These are phyloP conservation scores for Paralvinella palmiformis DNA, from an alignment of 1,140 invertebrate species.

Conservation along the genomic window DNA sequence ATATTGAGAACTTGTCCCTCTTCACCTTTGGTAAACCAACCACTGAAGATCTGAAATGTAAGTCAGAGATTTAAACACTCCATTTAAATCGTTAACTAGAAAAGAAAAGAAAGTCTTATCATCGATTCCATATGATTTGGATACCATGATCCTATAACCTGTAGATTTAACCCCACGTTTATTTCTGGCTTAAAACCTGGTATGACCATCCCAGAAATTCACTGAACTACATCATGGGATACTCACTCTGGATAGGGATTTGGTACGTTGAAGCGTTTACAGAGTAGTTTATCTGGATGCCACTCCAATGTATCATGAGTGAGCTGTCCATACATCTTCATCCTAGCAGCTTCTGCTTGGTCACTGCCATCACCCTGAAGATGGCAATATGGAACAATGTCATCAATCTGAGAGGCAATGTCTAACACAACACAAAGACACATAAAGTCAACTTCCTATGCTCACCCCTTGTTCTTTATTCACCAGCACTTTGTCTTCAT, in stretches of 20 bases:
- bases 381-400: not conserved
- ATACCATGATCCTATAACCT: not conserved
- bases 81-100: slow-evolving; percentile 7
- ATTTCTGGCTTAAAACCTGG: not conserved
- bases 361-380: slow-evolving; percentile 25
- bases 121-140: not conserved
- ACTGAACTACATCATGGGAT: not conserved
- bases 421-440: not conserved
- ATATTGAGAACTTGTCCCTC: slow-evolving; percentile 67
- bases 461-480: not conserved
- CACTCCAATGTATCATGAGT: slow-evolving; percentile 68
- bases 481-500: slow-evolving; percentile 27
- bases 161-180: not conserved
- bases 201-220: not conserved
- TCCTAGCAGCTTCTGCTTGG: slow-evolving; percentile 60
- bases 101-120: slow-evolving; percentile 13
- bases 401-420: not conserved
- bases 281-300: slow-evolving; percentile 79
- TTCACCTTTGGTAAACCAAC: slow-evolving; percentile 48
- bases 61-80: not conserved
- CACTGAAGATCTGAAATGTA: slow-evolving; percentile 36
- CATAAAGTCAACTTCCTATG: not conserved
- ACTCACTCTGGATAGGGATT: slow-evolving; percentile 67
- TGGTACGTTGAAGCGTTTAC: slow-evolving; percentile 90
- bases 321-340: slow-evolving; percentile 75